phyloP scores from a whole-genome alignment of 30 jellyfish, hydroid and myxozoan species.

The Chrysaora quinquecirrha region DNA sequence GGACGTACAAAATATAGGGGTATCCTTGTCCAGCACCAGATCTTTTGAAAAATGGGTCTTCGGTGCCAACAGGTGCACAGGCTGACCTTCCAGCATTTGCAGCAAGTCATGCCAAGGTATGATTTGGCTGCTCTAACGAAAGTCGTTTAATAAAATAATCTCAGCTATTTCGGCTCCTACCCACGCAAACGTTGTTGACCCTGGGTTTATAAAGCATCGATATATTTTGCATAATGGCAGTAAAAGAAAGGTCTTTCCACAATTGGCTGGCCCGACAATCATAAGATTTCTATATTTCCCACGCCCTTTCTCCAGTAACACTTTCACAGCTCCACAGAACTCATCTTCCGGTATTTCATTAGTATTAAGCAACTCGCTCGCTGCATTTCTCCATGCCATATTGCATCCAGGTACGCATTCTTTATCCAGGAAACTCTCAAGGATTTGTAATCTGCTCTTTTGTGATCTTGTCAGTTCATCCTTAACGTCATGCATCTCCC shows the following conservation, averaged over 20 bases:
- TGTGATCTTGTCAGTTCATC: no score
- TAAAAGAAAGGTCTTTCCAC: not conserved
- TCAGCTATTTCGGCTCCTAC: not conserved
- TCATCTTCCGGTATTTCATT: no score
- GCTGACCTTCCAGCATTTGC: not conserved
- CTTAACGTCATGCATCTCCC: no score
- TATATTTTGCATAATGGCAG: not conserved
- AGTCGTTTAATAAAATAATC: not conserved
- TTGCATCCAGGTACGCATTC: no score
- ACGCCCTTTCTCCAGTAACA: not conserved
- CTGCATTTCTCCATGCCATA: no score
- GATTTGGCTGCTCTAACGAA: not conserved
- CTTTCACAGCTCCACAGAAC: not conserved
- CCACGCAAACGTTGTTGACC: not conserved
- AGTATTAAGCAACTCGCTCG: no score
- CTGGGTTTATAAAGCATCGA: not conserved
- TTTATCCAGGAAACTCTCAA: no score
- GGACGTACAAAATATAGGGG: not conserved
- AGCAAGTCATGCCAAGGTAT: not conserved
- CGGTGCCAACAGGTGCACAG: not conserved
- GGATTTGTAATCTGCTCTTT: no score
- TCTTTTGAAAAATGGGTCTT: not conserved
- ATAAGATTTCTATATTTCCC: not conserved
- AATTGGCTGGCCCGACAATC: not conserved
- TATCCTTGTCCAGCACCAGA: not conserved